Evolutionary conservation across 2,797 vertebrate genomes (phyloP).

Genomic region (Furcifer pardalis): DNA sequence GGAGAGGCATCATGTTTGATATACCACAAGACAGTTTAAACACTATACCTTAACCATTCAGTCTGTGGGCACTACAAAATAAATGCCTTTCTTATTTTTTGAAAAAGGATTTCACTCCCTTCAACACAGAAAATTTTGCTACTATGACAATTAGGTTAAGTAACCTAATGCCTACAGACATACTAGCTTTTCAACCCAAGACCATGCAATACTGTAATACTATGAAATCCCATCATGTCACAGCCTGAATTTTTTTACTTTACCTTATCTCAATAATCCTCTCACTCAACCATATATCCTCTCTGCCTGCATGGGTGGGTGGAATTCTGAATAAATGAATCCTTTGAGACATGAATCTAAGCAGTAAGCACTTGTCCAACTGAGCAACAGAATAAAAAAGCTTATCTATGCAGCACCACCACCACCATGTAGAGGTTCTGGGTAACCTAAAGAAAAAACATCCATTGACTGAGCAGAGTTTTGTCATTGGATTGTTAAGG

Average conservation of each 20-base stretch:
- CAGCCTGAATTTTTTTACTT: neutral
- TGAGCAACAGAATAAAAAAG: neutral
- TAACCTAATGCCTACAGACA: neutral
- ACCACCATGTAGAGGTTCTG: neutral
- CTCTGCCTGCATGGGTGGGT: neutral
- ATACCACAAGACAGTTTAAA: neutral
- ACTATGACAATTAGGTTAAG: neutral
- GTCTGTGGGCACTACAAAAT: accelerated
- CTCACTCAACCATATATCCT: neutral
- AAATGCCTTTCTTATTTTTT: neutral
- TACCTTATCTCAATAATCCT: neutral
- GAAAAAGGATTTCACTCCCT: neutral
- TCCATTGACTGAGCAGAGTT: neutral
- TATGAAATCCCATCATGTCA: neutral
- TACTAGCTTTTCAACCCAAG: neutral
- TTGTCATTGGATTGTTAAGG: too few species aligned
- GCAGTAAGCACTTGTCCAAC: neutral
- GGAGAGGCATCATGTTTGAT: neutral
- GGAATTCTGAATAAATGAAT: neutral
- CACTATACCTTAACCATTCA: neutral
- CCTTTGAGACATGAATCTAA: neutral
- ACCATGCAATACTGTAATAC: neutral
- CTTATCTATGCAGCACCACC: neutral
- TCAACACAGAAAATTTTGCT: neutral
- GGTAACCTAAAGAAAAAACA: neutral